Base-by-base conservation (phyloP, 1,140 invertebrate genomes). In the Centruroides sculpturatus region DNA sequence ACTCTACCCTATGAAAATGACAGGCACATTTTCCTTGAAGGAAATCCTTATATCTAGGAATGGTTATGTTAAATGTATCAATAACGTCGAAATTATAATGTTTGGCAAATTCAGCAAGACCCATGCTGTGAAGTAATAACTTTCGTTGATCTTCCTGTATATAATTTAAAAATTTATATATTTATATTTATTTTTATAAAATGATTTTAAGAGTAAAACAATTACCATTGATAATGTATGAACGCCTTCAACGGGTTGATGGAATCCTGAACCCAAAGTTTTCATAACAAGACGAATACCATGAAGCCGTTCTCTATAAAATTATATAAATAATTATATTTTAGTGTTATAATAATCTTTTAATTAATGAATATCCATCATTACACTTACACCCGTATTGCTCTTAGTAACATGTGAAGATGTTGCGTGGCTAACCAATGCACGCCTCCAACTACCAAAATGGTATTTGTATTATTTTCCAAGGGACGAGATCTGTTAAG, bases 21-120 rank as follows among this genome's bases (percentile, higher is more conserved):
- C 78, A 79, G 35, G 76, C 76, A 67, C 78, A 79, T 67, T 77
- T 77, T 35, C 78, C 78, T 61, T 76, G 76, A n/a, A 74, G 65
- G 64, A 79, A 79, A 59, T 79, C 77, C 60, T 71, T 75, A 62
- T 75, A 78, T 62, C 77, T 66, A 0, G 75, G 69, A 63, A 73
- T 71, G 5, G 78, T 79, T 70, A 79, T 78, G 60, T 74, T 75
- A 64, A 76, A 79, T n/a, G 78, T 79, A 53, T 77, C 76, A 4
- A 79, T 69, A 0, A 76, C 68, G 35, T 71, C 67, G 64, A 77
- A 74, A 5, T 73, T 70, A 53, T 72, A 68, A 11, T 67, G 66
- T 13, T 64, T 61, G 4, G 73, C 75, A 66, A 73, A 72, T n/a
- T 67, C 64, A 41, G 72, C 66, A 5, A 78, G 59, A 4, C 70